phyloP scores from a whole-genome alignment of 1,140 invertebrate genomes.

The Latrodectus geometricus region DNA sequence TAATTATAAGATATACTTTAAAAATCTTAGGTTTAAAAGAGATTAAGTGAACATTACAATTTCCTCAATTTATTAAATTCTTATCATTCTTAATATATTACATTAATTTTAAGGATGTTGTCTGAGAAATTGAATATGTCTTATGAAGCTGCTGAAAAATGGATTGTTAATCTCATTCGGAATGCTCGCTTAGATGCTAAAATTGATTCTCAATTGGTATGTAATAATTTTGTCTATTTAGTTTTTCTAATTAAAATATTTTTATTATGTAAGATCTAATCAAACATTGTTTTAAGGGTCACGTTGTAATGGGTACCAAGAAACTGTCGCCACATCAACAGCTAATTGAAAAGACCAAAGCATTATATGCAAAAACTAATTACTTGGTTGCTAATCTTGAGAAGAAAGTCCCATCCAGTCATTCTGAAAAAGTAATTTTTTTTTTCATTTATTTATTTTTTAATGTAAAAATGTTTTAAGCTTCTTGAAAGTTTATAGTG shows the following conservation, averaged over 20 bases:
- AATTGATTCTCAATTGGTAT: slow-evolving; percentile 93
- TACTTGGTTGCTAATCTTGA: slow-evolving; percentile 74
- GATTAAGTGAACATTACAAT: no score
- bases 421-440: slow-evolving; percentile 38
- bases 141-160: slow-evolving; percentile 96
- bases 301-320: slow-evolving; percentile 99
- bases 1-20: no score
- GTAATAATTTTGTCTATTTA: neutral
- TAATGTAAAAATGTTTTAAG: neutral
- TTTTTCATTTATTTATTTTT: neutral
- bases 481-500: no score
- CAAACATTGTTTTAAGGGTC: slow-evolving; percentile 73
- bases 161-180: slow-evolving; percentile 99
- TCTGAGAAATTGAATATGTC: slow-evolving; percentile 98
- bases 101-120: slow-evolving; percentile 83
- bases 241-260: neutral
- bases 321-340: slow-evolving; percentile 98
- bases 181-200: slow-evolving; percentile 99
- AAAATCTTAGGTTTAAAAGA: no score
- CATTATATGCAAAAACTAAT: slow-evolving; percentile 84
- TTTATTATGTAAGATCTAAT: neutral
- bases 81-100: no score
- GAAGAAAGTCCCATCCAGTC: slow-evolving; percentile 68
- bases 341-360: slow-evolving; percentile 97
- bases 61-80: no score